Conservation (phyloP, 2,113 vertebrate genomes). For the Onychorhynchus coronatus region DNA sequence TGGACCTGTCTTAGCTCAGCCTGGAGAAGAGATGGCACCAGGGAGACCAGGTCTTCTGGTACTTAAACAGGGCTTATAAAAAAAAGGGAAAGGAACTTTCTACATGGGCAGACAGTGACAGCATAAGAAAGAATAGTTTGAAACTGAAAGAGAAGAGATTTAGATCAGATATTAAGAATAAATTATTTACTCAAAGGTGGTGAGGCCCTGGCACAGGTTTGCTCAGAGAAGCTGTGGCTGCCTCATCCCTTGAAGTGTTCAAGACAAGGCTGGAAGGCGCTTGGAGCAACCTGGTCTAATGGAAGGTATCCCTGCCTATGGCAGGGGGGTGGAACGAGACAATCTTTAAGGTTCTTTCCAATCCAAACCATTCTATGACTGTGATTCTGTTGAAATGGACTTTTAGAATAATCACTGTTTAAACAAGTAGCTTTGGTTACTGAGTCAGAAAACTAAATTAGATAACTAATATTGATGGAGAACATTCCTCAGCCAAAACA, state of each 20-base stretch:
- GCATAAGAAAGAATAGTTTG: background rate
- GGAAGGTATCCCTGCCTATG: background rate
- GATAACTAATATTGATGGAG: background rate
- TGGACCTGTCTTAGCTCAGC: background rate
- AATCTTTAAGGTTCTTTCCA: background rate
- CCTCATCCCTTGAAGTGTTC: background rate
- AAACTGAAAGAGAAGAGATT: background rate
- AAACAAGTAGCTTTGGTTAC: background rate
- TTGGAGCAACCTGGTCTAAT: rapidly evolving
- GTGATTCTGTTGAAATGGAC: background rate
- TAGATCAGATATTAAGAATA: background rate
- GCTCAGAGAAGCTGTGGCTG: background rate
- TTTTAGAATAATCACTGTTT: background rate
- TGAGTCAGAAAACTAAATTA: background rate
- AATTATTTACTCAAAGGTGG: rapidly evolving
- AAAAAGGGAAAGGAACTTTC: background rate
- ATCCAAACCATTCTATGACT: background rate
- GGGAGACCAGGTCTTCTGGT: background rate
- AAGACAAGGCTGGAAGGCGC: rapidly evolving
- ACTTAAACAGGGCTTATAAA: background rate
- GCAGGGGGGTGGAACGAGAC: background rate
- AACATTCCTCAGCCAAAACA: background rate
- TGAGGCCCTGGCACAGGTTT: rapidly evolving
- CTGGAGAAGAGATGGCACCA: background rate
- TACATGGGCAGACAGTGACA: background rate